Evolutionary conservation across 2,888 invertebrate genomes (phyloP), one percentile per base, ranked within the genome.

Genomic region (Plagodis pulveraria): DNA sequence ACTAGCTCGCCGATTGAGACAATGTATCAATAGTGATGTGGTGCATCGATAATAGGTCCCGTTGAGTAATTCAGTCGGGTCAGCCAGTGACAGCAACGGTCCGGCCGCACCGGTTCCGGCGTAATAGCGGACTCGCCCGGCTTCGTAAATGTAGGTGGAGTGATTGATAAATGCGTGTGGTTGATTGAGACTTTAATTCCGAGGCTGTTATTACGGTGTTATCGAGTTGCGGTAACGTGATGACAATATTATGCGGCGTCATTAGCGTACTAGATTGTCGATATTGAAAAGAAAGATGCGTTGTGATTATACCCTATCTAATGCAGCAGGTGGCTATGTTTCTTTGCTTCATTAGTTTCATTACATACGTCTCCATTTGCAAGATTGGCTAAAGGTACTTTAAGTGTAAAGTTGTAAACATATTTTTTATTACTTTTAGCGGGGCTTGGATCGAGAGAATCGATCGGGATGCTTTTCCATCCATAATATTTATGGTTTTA

Each of bases 151-250:
- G 76, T 72, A 72, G 70, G 69, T 71, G 66, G 67, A 57, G 71
- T 81, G 81, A 83, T 83, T 87, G 84, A 87, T 86, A 85, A 84
- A 81, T 75, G 77, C 76, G 68, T 68, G 70, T 70, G 63, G 71
- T 75, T 80, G 86, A 87, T 87, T 87, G 85, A 87, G 86, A 85
- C 82, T 78, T 86, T 76, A 80, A 83, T 83, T 78, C 80, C 62
- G 40, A 60, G 52, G 66, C 64, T 63, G 72, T 76, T 79, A 81
- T 83, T 80, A 81, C 76, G 63, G 73, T 74, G 82, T 78, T 86
- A 83, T 81, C 84, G 72, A 68, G 71, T 76, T 72, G 70, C 71
- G 69, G 67, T 56, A 68, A 74, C 67, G 65, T 74, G 80, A 80
- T 78, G 81, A 80, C 80, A 76, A 77, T 78, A 82, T 81, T 82